Base-by-base conservation (phyloP, 2,113 vertebrate genomes). In the Eolophus roseicapilla region DNA sequence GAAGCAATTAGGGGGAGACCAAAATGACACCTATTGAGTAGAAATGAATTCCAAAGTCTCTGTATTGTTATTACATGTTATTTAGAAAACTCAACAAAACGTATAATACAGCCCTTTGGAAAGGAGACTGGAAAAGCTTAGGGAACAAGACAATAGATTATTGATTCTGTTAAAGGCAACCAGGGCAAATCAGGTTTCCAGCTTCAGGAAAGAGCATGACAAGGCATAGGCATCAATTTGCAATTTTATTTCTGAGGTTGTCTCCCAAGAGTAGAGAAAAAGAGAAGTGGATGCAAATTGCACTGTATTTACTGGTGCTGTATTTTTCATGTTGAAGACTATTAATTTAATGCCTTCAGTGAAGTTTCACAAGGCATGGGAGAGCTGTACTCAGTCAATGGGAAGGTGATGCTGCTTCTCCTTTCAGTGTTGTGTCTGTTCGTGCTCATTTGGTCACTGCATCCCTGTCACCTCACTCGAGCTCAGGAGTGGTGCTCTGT, bases 1-100 rank as follows among this genome's bases (percentile, higher is more conserved):
- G 60, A 80, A 71, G 43, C 43, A 83, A 23, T 33, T 71, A 94
- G 39, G 77, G 82, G 76, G 82, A 96, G 85, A 96, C 94, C 92
- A 96, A 97, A 97, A 97, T 96, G 82, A 68, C 94, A 95, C 93
- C 46, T 96, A 90, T 83, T 81, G 76, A 88, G 43, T 21, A 81
- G 47, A 92, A 90, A 53, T 67, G 73, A 92, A 95, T 96, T 93
- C 94, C 80, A 87, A 74, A 94, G 49, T 82, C 73, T 84, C 83
- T 91, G 39, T 94, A 82, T 92, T 95, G 57, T 93, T 86, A 94
- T 95, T 96, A 67, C 37, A 73, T 17, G 82, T 71, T 92, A 94
- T 96, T 96, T 96, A 85, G 90, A 80, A 31, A 94, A 80, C 78
- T 86, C 81, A 83, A 78, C 39, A 64, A 52, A 82, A 64, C 33